These are phyloP conservation scores for Dendroctonus valens DNA, from an alignment of 1,140 invertebrate genomes.

Conservation along the genomic window DNA sequence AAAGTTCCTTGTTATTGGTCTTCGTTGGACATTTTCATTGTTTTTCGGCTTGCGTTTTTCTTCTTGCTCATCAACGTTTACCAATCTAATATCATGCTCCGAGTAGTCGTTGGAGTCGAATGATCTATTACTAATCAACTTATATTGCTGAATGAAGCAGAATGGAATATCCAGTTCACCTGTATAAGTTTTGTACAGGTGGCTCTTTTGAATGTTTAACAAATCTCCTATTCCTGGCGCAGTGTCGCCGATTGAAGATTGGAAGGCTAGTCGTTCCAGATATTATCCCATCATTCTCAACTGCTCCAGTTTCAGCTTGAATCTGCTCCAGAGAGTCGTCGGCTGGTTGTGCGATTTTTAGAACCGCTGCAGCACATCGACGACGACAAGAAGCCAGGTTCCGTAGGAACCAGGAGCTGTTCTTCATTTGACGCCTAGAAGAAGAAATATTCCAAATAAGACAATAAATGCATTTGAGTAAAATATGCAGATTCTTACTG, in stretches of 20 bases:
- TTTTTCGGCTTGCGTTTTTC: neutral
- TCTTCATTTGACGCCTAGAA: neutral
- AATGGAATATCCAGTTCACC: neutral
- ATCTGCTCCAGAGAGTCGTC: slow-evolving; percentile 7
- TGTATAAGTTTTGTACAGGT: slow-evolving; percentile 6
- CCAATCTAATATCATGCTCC: neutral
- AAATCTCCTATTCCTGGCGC: neutral
- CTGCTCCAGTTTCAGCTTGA: slow-evolving; percentile 8
- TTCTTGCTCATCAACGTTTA: neutral
- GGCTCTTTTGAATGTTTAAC: neutral
- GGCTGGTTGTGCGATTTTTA: slow-evolving; percentile 15
- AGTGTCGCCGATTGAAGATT: neutral
- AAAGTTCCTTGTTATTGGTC: slow-evolving; percentile 4
- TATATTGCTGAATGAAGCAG: neutral
- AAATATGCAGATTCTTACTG: slow-evolving; percentile 16
- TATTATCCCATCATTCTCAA: neutral
- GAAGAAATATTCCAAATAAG: neutral
- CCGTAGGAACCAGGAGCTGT: slow-evolving; percentile 32
- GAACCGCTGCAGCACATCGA: slow-evolving; percentile 27
- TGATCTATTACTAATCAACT: neutral
- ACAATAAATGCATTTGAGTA: neutral
- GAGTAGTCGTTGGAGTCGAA: neutral
- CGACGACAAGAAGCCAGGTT: slow-evolving; percentile 22
- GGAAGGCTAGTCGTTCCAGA: slow-evolving; percentile 4
- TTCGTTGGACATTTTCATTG: neutral